Percentiles rank a stretch among this genome's conserved stretches.
phyloP scores from a whole-genome alignment of 1,140 invertebrate species.

The Atta cephalotes region DNA sequence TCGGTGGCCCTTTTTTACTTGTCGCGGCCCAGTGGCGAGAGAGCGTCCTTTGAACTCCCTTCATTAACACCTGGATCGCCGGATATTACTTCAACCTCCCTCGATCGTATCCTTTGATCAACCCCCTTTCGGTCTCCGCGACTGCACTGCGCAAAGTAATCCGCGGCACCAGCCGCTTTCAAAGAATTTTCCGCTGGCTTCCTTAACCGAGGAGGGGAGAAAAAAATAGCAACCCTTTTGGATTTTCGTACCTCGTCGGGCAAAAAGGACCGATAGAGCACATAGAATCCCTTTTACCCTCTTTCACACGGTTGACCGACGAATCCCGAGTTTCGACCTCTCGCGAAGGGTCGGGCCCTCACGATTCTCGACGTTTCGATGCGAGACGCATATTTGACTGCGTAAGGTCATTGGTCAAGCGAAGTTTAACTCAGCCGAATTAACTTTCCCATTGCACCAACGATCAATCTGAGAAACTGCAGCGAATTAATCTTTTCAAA shows the following conservation, averaged over 20 bases:
- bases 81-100: conserved; percentile 62
- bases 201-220: conserved; percentile 54
- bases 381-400: conserved; percentile 60
- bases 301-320: conserved; percentile 63
- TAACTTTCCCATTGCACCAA: neutral
- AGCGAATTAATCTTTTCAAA: neutral
- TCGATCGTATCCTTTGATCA: conserved; percentile 73
- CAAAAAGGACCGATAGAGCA: conserved; percentile 50
- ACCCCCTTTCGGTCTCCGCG: conserved; percentile 50
- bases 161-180: conserved; percentile 62
- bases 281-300: conserved; percentile 58
- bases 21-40: conserved; percentile 22
- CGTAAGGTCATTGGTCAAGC: conserved; percentile 51
- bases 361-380: conserved; percentile 58
- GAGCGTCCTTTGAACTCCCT: conserved; percentile 71
- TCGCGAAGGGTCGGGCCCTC: conserved; percentile 48
- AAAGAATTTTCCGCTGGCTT: conserved; percentile 69
- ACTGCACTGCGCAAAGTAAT: conserved; percentile 57
- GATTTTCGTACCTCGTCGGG: conserved; percentile 58
- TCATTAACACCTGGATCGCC: conserved; percentile 74
- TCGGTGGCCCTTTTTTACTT: conserved; percentile 56
- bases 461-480: neutral
- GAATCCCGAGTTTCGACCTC: conserved; percentile 62
- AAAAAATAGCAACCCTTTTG: conserved; percentile 65
- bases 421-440: conserved; percentile 26